A percentile compares a stretch with the other conserved stretches of the same genome.
phyloP scores from a whole-genome alignment of 1,140 invertebrate species.

The Pomacea maculata region DNA sequence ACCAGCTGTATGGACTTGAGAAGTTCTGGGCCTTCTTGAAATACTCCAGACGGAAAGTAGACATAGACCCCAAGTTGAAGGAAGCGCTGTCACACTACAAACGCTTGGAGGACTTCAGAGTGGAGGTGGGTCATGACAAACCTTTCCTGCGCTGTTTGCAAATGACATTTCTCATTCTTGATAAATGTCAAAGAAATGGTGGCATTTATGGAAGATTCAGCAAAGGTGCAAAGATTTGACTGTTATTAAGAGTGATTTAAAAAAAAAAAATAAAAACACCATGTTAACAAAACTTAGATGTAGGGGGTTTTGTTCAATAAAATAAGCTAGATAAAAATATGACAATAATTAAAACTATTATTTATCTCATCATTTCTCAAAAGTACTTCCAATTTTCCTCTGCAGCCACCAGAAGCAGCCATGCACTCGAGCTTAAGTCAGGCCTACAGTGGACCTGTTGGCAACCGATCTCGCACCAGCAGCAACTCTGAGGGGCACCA shows the following conservation, averaged over 20 bases:
- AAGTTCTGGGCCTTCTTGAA: constrained; percentile 99
- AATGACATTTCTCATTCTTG: too few species aligned
- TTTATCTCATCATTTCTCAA: too few species aligned
- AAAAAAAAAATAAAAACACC: too few species aligned
- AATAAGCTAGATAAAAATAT: too few species aligned
- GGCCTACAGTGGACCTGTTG: constrained; percentile 3
- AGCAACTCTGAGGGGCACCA: constrained; percentile 9
- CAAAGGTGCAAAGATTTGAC: too few species aligned
- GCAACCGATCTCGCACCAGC: constrained; percentile 21
- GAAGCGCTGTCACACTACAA: constrained; percentile 89
- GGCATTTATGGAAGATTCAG: too few species aligned
- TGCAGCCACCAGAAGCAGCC: constrained; percentile 9
- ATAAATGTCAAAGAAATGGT: too few species aligned
- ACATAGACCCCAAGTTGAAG: constrained; percentile 82
- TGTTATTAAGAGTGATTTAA: too few species aligned
- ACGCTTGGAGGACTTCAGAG: constrained; percentile 89
- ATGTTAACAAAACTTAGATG: too few species aligned
- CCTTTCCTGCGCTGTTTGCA: too few species aligned
- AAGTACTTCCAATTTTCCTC: background rate
- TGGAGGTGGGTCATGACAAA: constrained; percentile 48
- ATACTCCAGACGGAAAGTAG: constrained; percentile 69
- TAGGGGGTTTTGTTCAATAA: too few species aligned
- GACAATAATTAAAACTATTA: too few species aligned
- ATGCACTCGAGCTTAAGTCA: constrained; percentile 18
- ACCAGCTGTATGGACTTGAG: constrained; percentile 96